phyloP scores from a whole-genome alignment of 2,113 vertebrate genomes.

The Salvelinus sp. region DNA sequence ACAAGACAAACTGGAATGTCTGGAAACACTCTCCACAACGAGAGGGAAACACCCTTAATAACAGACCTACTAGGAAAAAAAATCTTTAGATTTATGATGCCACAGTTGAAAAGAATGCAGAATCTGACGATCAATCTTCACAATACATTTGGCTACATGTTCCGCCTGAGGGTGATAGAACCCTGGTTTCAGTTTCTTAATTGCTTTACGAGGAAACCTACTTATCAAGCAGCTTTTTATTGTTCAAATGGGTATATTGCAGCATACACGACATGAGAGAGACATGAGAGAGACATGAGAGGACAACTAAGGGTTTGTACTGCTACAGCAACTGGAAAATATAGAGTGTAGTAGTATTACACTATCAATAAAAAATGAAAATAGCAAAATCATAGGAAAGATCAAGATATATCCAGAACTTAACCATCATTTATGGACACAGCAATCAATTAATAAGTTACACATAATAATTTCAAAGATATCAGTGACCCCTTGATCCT shows the following conservation, averaged over 20 bases:
- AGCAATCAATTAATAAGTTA: conserved; percentile 37
- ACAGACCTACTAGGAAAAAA: neutral
- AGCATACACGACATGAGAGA: conserved; percentile 8
- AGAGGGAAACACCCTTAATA: conserved; percentile 7
- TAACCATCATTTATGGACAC: conserved; percentile 33
- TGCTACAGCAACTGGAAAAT: conserved; percentile 20
- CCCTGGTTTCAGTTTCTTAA: neutral
- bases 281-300: neutral
- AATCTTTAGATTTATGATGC: conserved; percentile 13
- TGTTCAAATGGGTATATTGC: conserved; percentile 32
- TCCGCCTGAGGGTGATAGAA: conserved; percentile 9
- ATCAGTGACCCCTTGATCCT: conserved; percentile 36
- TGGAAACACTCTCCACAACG: conserved; percentile 7
- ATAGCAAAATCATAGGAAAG: conserved; percentile 31
- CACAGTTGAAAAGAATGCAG: neutral
- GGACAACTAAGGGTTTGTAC: neutral
- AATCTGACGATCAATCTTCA: conserved; percentile 13
- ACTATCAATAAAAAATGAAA: conserved; percentile 26
- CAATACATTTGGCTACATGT: conserved; percentile 36
- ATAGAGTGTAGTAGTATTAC: conserved; percentile 9
- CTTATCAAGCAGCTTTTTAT: neutral
- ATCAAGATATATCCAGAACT: conserved; percentile 31
- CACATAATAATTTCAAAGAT: conserved; percentile 54
- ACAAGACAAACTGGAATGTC: conserved; percentile 2
- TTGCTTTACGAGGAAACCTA: neutral